These are phyloP conservation scores for Polyodon spathula DNA, from an alignment of 2,113 vertebrate species.

Conservation along the genomic window DNA sequence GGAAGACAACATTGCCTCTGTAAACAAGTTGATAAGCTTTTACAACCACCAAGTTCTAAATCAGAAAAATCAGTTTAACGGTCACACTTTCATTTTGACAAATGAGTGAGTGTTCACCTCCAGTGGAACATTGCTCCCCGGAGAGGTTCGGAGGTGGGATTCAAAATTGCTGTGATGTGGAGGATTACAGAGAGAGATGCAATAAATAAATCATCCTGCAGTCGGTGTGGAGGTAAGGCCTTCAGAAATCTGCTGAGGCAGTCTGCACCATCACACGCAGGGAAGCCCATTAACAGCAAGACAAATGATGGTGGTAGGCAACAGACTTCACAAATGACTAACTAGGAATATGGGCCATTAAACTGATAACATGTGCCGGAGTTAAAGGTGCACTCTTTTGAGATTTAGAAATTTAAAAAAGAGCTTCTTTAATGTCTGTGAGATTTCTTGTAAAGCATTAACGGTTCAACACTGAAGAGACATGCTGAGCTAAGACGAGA, in stretches of 20 bases:
- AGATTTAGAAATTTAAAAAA: too few relatives aligned
- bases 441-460: too few relatives aligned
- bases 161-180: not conserved
- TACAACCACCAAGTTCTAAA: not conserved
- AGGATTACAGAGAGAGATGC: not conserved
- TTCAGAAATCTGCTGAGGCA: not conserved
- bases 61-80: not conserved
- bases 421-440: too few relatives aligned
- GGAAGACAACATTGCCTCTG: constrained; percentile 21
- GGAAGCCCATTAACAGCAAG: not conserved
- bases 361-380: too few relatives aligned
- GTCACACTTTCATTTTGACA: constrained; percentile 2
- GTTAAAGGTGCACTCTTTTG: too few relatives aligned
- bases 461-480: too few relatives aligned
- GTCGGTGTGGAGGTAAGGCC: not conserved
- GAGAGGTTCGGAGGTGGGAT: constrained; percentile 1
- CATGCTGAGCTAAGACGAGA: too few relatives aligned
- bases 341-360: constrained; percentile 6
- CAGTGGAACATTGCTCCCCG: not conserved
- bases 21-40: constrained; percentile 21
- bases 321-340: constrained; percentile 7
- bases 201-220: not conserved
- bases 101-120: not conserved
- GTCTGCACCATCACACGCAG: not conserved
- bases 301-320: constrained; percentile 1